A percentile compares a stretch with the other conserved stretches of the same genome.
Conservation (phyloP, 2,888 invertebrate genomes). For the Acrocera orbiculus region DNA sequence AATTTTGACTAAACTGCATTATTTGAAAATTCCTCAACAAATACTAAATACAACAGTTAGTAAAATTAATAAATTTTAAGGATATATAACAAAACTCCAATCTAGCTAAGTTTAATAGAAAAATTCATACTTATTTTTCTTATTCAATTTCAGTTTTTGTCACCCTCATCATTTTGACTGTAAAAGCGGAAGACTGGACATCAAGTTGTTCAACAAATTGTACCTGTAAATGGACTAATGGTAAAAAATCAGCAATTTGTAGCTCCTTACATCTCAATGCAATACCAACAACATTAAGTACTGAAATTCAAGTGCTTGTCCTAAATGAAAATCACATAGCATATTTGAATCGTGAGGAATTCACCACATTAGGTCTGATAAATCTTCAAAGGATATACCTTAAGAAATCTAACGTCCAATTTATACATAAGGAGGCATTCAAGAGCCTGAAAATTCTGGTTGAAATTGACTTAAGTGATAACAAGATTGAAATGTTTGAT, state of each 20-base stretch:
- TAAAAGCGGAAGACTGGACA: slow-evolving; percentile 71
- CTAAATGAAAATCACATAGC: slow-evolving; percentile 64
- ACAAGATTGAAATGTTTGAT: slow-evolving; percentile 54
- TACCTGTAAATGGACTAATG: slow-evolving; percentile 81
- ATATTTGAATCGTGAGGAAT: slow-evolving; percentile 57
- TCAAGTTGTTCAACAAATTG: slow-evolving; percentile 67
- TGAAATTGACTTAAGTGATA: slow-evolving; percentile 74
- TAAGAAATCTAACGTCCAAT: slow-evolving; percentile 53
- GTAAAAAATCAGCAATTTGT: slow-evolving; percentile 78
- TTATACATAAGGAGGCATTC: slow-evolving; percentile 71
- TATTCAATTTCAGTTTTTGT: no score
- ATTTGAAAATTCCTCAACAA: no score
- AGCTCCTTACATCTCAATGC: slow-evolving; percentile 61
- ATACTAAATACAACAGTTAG: no score
- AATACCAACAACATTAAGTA: slow-evolving; percentile 50
- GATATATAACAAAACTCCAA: no score
- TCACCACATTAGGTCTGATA: slow-evolving; percentile 57
- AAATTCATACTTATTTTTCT: no score
- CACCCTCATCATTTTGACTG: no score
- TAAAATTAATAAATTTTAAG: no score
- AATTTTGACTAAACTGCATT: no score
- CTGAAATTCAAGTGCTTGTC: slow-evolving; percentile 61
- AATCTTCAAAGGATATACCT: slow-evolving; percentile 73
- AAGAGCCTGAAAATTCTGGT: slow-evolving; percentile 67
- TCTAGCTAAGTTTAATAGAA: no score